These are phyloP conservation scores for Globodera ellingtonae DNA, from an alignment of 1,140 invertebrate species.

Conservation along the genomic window DNA sequence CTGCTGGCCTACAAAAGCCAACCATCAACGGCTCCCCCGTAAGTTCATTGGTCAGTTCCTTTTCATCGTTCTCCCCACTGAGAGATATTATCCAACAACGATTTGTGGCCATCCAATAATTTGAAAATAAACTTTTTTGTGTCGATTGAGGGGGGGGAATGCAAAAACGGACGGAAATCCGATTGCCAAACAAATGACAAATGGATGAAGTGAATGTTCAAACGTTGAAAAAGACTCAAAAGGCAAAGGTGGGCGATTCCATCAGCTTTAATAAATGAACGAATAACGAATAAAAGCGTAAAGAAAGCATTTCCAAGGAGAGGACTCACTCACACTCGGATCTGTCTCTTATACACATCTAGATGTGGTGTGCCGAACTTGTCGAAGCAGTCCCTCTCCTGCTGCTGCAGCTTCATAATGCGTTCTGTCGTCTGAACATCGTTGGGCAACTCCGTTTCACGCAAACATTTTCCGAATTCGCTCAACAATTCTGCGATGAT, in stretches of 20 bases:
- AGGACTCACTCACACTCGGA: no score
- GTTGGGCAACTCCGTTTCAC: slow-evolving; percentile 80
- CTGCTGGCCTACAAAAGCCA: background rate
- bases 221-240: background rate
- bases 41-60: background rate
- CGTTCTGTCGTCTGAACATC: slow-evolving; percentile 77
- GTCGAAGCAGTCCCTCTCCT: slow-evolving; percentile 66
- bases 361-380: slow-evolving; percentile 61
- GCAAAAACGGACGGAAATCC: background rate
- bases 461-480: slow-evolving; percentile 80
- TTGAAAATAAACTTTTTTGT: background rate
- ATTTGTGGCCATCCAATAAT: background rate
- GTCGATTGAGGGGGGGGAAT: background rate
- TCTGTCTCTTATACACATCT: background rate
- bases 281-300: no score
- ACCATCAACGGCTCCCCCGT: background rate
- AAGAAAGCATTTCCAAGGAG: no score
- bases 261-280: no score
- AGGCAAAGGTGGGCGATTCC: background rate
- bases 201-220: background rate
- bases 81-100: background rate
- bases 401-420: slow-evolving; percentile 73
- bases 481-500: slow-evolving; percentile 82
- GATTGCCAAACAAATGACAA: background rate
- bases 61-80: background rate